Percentiles rank a stretch among this genome's conserved stretches.
phyloP scores from a whole-genome alignment of 2,797 vertebrate species.

The Vultur gryphus region DNA sequence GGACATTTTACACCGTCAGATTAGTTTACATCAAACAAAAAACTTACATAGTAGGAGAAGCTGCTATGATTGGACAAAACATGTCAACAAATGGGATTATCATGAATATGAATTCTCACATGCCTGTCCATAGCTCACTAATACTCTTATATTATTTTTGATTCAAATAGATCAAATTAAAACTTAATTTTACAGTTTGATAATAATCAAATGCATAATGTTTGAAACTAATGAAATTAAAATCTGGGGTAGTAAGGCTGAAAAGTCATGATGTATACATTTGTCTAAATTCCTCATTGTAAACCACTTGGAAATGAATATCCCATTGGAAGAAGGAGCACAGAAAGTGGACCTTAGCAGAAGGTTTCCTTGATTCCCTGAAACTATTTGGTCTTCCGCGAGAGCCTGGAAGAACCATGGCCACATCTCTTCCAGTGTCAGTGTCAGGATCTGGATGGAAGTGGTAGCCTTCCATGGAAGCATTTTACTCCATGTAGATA shows the following conservation, averaged over 20 bases:
- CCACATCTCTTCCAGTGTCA: not conserved
- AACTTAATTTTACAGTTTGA: not conserved
- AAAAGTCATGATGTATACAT: not conserved
- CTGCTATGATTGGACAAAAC: not conserved
- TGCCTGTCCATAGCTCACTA: not conserved
- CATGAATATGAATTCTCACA: not conserved
- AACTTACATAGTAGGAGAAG: not conserved
- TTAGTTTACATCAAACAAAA: not conserved
- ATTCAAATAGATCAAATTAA: not conserved
- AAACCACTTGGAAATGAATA: not conserved
- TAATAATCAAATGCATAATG: not conserved
- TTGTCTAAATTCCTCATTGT: not conserved
- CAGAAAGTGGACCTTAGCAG: not conserved
- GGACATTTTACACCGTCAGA: not conserved
- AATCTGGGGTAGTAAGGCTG: not conserved
- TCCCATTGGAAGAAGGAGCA: not conserved
- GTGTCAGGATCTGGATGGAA: not conserved
- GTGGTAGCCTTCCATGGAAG: not conserved
- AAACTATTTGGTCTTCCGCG: not conserved
- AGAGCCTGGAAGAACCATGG: not conserved
- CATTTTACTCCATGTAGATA: not conserved
- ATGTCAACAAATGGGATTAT: not conserved
- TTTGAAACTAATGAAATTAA: not conserved
- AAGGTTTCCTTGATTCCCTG: not conserved
- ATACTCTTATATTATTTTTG: not conserved